Conservation (phyloP, 2,113 vertebrate species). For the Gyps fulvus region DNA sequence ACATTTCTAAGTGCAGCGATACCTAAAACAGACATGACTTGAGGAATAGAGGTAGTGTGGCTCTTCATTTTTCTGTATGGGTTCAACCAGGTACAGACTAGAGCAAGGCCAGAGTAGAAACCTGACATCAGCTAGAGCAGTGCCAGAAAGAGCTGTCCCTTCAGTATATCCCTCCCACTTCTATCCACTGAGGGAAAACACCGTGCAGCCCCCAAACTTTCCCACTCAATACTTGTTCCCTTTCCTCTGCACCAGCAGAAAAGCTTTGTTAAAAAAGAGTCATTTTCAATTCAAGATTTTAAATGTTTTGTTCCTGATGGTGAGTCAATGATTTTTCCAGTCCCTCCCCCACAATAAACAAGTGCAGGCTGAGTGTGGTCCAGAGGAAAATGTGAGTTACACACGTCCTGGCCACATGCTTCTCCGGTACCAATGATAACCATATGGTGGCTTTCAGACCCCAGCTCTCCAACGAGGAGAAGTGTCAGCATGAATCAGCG, state of each 20-base stretch:
- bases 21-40: not conserved
- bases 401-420: conserved; percentile 28
- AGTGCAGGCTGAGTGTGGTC: conserved; percentile 42
- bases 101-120: not conserved
- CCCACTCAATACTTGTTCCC: not conserved
- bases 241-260: not conserved
- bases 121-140: not conserved
- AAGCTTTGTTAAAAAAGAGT: not conserved
- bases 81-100: not conserved
- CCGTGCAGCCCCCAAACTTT: not conserved
- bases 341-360: conserved; percentile 48
- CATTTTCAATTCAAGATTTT: not conserved
- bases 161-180: not conserved
- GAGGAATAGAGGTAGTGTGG: not conserved
- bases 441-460: conserved; percentile 38
- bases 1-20: not conserved
- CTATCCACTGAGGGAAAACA: not conserved
- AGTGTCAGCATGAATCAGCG: not conserved
- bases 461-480: not conserved
- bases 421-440: conserved; percentile 41
- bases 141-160: not conserved
- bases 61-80: not conserved
- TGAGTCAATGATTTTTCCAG: conserved; percentile 51
- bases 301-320: conserved; percentile 23
- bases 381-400: conserved; percentile 56